A percentile compares a stretch with the other conserved stretches of the same genome.
These are phyloP conservation scores for honey bee (Apis mellifera) DNA, from an alignment of 1,140 invertebrate genomes.

Conservation along the genomic window Amel_HAv3.1 CM009933.2:2292501-2293000, in stretches of 20 bases:
- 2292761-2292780: background rate
- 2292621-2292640: too few relatives aligned
- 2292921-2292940: background rate
- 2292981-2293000: background rate
- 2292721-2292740: background rate
- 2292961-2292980: background rate
- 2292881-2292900: too few relatives aligned
- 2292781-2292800: background rate
- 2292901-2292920: background rate
- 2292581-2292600: background rate
- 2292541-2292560: background rate
- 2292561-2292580: background rate
- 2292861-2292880: background rate
- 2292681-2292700: too few relatives aligned
- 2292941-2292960: too few relatives aligned
- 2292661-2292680: too few relatives aligned
- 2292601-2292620: too few relatives aligned
- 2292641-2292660: too few relatives aligned
- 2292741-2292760: background rate
- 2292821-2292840: background rate
- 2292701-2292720: background rate
- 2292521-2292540: too few relatives aligned
- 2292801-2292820: constrained; percentile 14
- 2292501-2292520: too few relatives aligned
- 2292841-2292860: background rate